Base-by-base conservation (phyloP, 2,113 vertebrate species). In the Rhinoderma darwinii region DNA sequence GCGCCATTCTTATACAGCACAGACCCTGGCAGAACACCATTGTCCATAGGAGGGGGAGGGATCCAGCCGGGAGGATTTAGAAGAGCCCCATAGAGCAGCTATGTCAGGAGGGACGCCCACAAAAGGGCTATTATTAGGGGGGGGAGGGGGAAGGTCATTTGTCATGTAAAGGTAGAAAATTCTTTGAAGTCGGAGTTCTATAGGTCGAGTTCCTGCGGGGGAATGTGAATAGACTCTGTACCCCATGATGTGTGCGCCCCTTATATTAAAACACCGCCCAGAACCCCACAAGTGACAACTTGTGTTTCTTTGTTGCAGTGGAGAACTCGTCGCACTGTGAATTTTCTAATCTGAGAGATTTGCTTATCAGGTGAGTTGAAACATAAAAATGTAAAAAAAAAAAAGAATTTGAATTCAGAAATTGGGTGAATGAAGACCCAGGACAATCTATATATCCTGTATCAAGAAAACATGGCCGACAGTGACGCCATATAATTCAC, bases 281-380 rank as follows among this genome's bases (percentile, higher is more conserved):
- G 1, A 6, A 11, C 43, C 43, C 39, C 73, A 0, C 7, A 32
- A 0, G 4, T 68, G 2, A 27, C 14, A 0, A 6, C 30, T 2
- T 18, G 88, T 82, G 27, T 86, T 41, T 73, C 84, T 32, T 89
- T 37, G 50, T 92, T 92, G 72, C 94, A 99, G 98, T 99, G 91
- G 98, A 99, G 94, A 99, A 99, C 88, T 91, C 95, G 0, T 94
- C 90, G 0, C 98, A 99, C 90, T 98, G 97, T 0, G 97, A 99
- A 92, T 98, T 99, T 89, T 94, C 96, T 88, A 93, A 97, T 63
- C 94, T 99, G 91, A 92, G 93, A 89, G 97, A 99, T 90, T 95
- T 99, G 44, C 96, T 99, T 63, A 98, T 99, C 92, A 94, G 97
- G 98, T 98, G 92, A 96, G 97, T 3, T n/a, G n/a, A n/a, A n/a